Conservation (phyloP, 1,140 invertebrate genomes). For the Epicauta chinensis region DNA sequence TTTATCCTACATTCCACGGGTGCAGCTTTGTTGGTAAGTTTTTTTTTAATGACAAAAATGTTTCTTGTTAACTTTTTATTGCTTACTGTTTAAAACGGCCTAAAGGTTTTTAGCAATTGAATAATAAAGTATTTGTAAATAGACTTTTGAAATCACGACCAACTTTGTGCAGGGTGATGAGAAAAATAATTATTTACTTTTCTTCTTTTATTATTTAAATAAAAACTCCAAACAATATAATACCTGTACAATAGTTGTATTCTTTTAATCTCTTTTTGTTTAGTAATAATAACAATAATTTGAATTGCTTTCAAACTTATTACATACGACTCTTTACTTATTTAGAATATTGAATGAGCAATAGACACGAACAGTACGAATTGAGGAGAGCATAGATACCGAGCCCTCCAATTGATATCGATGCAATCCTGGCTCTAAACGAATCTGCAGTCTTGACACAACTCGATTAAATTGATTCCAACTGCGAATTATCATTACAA, state of each 20-base stretch:
- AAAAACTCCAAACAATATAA: constrained; percentile 44
- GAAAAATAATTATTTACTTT: neutral
- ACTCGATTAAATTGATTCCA: neutral
- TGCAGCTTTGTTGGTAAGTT: too few species aligned
- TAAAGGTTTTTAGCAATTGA: too few species aligned
- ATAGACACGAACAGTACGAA: constrained; percentile 39
- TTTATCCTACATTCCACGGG: too few species aligned
- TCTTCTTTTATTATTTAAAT: constrained; percentile 40
- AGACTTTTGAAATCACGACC: too few species aligned
- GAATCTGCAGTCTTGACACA: constrained; percentile 36
- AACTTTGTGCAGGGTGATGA: too few species aligned
- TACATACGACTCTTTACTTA: constrained; percentile 40
- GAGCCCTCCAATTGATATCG: constrained; percentile 20
- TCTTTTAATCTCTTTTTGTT: too few species aligned
- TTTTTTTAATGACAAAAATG: too few species aligned
- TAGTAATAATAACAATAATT: constrained; percentile 28
- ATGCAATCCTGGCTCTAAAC: constrained; percentile 26
- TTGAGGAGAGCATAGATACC: constrained; percentile 22
- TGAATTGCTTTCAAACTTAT: constrained; percentile 36
- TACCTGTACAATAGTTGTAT: constrained; percentile 38
- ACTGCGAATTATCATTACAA: too few species aligned
- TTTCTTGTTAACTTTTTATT: too few species aligned
- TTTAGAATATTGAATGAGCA: constrained; percentile 46
- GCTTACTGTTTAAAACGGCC: too few species aligned
- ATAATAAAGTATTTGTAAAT: too few species aligned